Base-by-base conservation (phyloP, 2,888 invertebrate species). In the Plebejus argus region DNA sequence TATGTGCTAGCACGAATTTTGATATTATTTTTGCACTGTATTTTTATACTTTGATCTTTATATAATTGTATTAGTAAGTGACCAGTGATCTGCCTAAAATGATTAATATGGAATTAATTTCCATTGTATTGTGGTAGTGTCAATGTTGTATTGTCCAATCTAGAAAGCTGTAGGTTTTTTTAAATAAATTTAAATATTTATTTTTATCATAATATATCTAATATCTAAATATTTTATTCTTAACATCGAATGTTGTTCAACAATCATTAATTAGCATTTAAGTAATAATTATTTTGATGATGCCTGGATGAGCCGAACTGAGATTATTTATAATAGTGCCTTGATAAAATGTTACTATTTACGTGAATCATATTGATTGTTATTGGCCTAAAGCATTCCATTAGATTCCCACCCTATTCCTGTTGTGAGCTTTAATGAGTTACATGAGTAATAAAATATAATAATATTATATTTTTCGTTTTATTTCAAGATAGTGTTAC, bases 371-470 rank as follows among this genome's bases (percentile, higher is more conserved):
- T 49, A 74, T 53, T 53, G 53, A 8, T 53, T 53, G 45, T 72
- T 72, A 39, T 35, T 71, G 35, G 71, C 71, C 35, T 39, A 39
- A 74, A 74, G 77, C 79, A 79, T 79, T 77, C 79, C 79, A 77
- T 74, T 76, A 49, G 39, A 71, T 20, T 58, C 49, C 76, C 78
- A 49, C 66, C 61, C 66, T 70, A 33, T 75, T 56, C 35, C 39
- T n/a, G 79, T 75, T 66, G 35, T 61, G 49, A 79, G 78, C 79
- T 79, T 79, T 77, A 79, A 77, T 76, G 6, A 66, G 28, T 71
- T 78, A 45, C 74, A 77, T 77, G 77, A 70, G n/a, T 71, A 20
- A 35, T 70, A 70, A 70, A 70, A 23, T 61, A 5, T 23, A 0
- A 23, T 61, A 23, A 23, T 61, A 23, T 61, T 23, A 23, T 5